Evolutionary conservation across 2,113 vertebrate genomes (phyloP).

Genomic region (Nibea albiflora): DNA sequence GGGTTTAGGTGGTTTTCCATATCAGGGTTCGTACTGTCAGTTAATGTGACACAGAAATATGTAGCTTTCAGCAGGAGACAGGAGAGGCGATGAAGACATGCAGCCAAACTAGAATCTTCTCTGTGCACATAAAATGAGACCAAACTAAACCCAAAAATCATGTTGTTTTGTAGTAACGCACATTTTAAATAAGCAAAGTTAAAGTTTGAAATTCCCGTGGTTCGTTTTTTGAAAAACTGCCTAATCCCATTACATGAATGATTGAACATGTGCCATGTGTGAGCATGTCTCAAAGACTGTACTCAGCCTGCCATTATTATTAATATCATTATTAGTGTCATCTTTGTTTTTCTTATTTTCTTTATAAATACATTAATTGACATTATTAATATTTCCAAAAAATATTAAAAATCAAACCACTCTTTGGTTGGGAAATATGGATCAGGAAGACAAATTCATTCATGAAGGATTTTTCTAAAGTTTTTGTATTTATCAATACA

Average conservation of each 20-base stretch:
- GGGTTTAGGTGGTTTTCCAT: not conserved
- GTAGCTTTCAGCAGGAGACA: not conserved
- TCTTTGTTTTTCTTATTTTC: not conserved
- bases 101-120: not conserved
- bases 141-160: not conserved
- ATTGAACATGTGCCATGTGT: slow-evolving; percentile 31
- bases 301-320: not conserved
- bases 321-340: not conserved
- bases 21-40: not conserved
- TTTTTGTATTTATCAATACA: not conserved
- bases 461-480: not conserved
- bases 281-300: not conserved
- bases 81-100: not conserved
- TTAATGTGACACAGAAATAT: not conserved
- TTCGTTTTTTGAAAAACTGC: slow-evolving; percentile 7
- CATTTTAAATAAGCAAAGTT: slow-evolving; percentile 11
- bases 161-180: not conserved
- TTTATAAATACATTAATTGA: not conserved
- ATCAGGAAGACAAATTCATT: not conserved
- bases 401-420: not conserved
- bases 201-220: slow-evolving; percentile 36
- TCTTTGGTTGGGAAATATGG: not conserved
- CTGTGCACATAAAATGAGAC: not conserved
- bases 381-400: not conserved
- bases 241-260: slow-evolving; percentile 48